Base-by-base conservation (phyloP, 2,888 invertebrate genomes). In the Torymus tubicola region DNA sequence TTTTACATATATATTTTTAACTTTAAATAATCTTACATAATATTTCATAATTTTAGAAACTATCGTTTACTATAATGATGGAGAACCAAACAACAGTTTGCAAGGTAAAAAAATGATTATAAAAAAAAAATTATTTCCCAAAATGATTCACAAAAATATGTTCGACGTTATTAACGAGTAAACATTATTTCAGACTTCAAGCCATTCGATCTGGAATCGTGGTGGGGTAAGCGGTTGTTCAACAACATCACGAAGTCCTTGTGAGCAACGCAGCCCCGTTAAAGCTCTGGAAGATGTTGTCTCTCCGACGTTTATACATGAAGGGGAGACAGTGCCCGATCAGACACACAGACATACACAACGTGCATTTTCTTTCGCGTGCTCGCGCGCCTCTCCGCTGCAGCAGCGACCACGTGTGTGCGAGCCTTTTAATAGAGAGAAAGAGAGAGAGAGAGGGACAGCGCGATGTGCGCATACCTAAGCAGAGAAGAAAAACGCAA, bases 211-310 rank as follows among this genome's bases (percentile, higher is more conserved):
- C 92, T 97, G 88, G 97, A 97, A 90, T 95, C 96, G 57, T 97
- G 96, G 96, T 97, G 97, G 96, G 96, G 96, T 82, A 95, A 96
- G 89, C 93, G 97, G 84, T 92, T 96, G 83, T 96, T 95, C 92
- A 95, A 96, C 87, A 96, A 96, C 90, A 95, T 96, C 90, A 96
- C 96, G 79, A 96, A 95, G 91, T 96, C 96, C 82, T 93, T 94
- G 76, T 90, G 87, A 90, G 84, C 82, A 58, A 2, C 21, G 10
- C 55, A 42, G 21, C 10, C 42, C 16, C 31, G 14, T 58, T 80
- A 53, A 81, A 80, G 24, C 16, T 76, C 57, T 63, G 64, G 24
- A 77, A 61, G 18, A 70, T 69, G 64, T 60, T 76, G 61, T 65
- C 71, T 75, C 55, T 50, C 42, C 16, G 31, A 31, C 21, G 14